Evolutionary conservation across 2,113 vertebrate genomes (phyloP).

Genomic region (Toxotes chatareus): DNA sequence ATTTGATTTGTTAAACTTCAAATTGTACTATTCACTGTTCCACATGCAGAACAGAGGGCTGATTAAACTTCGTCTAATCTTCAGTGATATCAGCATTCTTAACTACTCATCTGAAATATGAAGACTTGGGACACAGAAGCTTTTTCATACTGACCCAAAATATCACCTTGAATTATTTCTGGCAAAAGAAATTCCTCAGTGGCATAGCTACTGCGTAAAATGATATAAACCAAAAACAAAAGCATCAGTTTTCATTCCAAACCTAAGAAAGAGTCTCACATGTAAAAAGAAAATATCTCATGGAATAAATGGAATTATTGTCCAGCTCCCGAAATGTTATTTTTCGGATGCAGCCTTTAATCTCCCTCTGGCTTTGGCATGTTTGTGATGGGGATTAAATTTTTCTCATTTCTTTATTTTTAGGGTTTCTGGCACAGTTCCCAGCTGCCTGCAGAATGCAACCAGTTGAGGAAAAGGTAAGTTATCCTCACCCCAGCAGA

Average conservation of each 20-base stretch:
- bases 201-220: slow-evolving; percentile 76
- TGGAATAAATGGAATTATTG: slow-evolving; percentile 76
- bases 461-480: slow-evolving; percentile 44
- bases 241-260: slow-evolving; percentile 70
- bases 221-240: slow-evolving; percentile 79
- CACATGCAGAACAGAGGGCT: neutral
- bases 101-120: neutral
- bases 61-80: slow-evolving; percentile 20
- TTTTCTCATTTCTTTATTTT: slow-evolving; percentile 76
- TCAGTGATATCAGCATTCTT: slow-evolving; percentile 11
- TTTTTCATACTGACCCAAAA: slow-evolving; percentile 56
- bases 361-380: slow-evolving; percentile 64
- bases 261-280: slow-evolving; percentile 51
- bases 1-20: neutral
- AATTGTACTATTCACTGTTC: neutral
- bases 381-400: slow-evolving; percentile 73
- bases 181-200: slow-evolving; percentile 69
- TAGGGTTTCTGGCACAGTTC: slow-evolving; percentile 73
- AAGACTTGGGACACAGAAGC: slow-evolving; percentile 58
- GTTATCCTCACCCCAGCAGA: slow-evolving; percentile 39
- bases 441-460: slow-evolving; percentile 57
- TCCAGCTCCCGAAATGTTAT: slow-evolving; percentile 64
- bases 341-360: slow-evolving; percentile 74
- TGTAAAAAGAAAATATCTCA: slow-evolving; percentile 58
- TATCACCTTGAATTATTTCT: slow-evolving; percentile 76